Base-by-base conservation (phyloP, 1,140 invertebrate genomes). In the Lasioglossum albipes region DNA sequence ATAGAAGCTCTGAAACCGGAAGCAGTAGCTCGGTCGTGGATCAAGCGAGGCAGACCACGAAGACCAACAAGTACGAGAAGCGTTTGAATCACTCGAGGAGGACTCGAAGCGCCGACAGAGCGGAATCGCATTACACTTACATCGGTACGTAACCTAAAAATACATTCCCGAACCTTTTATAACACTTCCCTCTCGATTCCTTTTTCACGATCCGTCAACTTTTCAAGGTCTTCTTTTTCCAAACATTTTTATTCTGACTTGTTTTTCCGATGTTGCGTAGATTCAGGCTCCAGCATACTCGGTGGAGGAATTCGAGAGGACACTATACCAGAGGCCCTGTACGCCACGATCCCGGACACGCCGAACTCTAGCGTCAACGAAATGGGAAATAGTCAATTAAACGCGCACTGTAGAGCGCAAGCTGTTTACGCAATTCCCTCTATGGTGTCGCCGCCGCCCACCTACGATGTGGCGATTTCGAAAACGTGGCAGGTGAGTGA, bases 361-460 rank as follows among this genome's bases (percentile, higher is more conserved):
- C 78, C 81, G 67, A 85, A 75, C 52, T 9, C 36, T 41, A 82
- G 70, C 20, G 66, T 73, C 52, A 88, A 81, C 49, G 75, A 84
- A 20, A 88, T 77, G 68, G 81, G 80, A 62, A 89, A 75, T 67
- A 78, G 89, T 77, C 88, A 88, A 75, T 76, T 86, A 59, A 90
- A 91, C 68, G 49, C 81, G 31, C 86, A 87, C n/a, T 87, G 84
- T 67, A 87, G 88, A 81, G 85, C 89, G 7, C 91, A 91, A 77
- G 87, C 87, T 10, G 85, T 92, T 72, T 92, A 93, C 70, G 85
- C 88, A 18, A 84, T 93, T 82, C 92, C 92, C 31, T 92, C 92
- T 59, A 93, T 93, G 92, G 93, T 91, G 68, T 93, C 92, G 61
- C 93, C 93, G 36, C 93, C 93, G n/a, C 93, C 92, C 12, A 93